Conservation (phyloP, 1,140 invertebrate species). For the Ridgeia piscesae region DNA sequence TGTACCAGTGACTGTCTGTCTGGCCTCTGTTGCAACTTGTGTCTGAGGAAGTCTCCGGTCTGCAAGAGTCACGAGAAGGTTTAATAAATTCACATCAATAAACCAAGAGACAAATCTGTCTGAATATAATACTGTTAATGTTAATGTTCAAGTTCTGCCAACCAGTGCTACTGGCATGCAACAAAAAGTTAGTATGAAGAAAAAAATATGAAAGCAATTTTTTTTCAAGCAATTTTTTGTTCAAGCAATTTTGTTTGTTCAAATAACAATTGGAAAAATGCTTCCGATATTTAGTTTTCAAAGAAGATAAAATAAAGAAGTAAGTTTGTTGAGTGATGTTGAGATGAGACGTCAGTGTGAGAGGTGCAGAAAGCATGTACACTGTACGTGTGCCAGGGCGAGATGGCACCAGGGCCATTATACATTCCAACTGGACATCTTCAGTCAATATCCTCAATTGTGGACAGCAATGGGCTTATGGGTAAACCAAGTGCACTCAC, state of each 20-base stretch:
- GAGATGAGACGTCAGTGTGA: background rate
- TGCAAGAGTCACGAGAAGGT: conserved; percentile 35
- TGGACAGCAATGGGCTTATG: background rate
- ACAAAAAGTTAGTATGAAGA: background rate
- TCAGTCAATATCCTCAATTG: background rate
- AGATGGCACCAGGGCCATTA: background rate
- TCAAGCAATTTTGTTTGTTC: too few species aligned
- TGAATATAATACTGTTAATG: background rate
- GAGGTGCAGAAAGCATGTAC: background rate
- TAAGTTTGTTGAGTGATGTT: background rate
- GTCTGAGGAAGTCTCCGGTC: conserved; percentile 92
- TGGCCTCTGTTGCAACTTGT: conserved; percentile 93
- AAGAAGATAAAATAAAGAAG: background rate
- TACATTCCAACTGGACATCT: background rate
- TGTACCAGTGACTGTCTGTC: conserved; percentile 90
- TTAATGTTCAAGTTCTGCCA: background rate
- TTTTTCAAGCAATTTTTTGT: too few species aligned
- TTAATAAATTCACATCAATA: too few species aligned
- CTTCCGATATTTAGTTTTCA: too few species aligned
- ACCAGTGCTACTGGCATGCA: background rate
- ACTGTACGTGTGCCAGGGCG: background rate
- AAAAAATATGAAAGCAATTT: background rate
- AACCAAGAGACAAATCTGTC: too few species aligned
- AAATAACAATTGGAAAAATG: too few species aligned
- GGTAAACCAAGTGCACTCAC: background rate